Percentiles rank a stretch among this genome's conserved stretches.
Conservation (phyloP, 2,797 vertebrate genomes). For the Paedocypris micromegethes region DNA sequence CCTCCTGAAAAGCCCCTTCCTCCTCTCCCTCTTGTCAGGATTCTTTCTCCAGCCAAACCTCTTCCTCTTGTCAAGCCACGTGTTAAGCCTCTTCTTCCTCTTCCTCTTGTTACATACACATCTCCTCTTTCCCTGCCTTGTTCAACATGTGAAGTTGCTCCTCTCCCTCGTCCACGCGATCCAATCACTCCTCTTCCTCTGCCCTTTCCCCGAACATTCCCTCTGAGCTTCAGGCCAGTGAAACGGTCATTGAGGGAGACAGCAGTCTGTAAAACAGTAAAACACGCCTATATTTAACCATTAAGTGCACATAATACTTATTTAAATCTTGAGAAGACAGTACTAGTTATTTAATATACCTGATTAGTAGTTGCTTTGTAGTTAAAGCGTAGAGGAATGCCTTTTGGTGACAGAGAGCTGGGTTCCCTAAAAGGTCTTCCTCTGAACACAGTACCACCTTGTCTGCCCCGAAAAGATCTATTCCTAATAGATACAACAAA, state of each 20-base stretch:
- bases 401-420: conserved; percentile 47
- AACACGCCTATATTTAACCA: background rate
- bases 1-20: conserved; percentile 28
- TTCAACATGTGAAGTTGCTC: conserved; percentile 2
- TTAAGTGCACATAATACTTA: background rate
- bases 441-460: conserved; percentile 31
- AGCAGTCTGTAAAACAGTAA: conserved; percentile 62
- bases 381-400: conserved; percentile 64
- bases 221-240: conserved; percentile 61
- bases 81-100: conserved; percentile 11
- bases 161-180: conserved; percentile 27
- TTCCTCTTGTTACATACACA: background rate
- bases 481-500: conserved; percentile 7
- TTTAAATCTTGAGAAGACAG: too few relatives aligned
- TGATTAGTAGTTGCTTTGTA: conserved; percentile 66
- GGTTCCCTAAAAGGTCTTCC: conserved; percentile 37
- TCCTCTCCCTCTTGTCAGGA: conserved; percentile 31
- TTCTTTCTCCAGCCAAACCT: background rate
- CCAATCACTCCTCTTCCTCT: conserved; percentile 32
- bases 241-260: conserved; percentile 74
- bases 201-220: conserved; percentile 34
- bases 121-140: conserved; percentile 29
- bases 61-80: conserved; percentile 19
- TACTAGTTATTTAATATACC: conserved; percentile 48
- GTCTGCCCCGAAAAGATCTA: conserved; percentile 29